Conservation (phyloP, 2,113 vertebrate species). For the Suncus etruscus region DNA sequence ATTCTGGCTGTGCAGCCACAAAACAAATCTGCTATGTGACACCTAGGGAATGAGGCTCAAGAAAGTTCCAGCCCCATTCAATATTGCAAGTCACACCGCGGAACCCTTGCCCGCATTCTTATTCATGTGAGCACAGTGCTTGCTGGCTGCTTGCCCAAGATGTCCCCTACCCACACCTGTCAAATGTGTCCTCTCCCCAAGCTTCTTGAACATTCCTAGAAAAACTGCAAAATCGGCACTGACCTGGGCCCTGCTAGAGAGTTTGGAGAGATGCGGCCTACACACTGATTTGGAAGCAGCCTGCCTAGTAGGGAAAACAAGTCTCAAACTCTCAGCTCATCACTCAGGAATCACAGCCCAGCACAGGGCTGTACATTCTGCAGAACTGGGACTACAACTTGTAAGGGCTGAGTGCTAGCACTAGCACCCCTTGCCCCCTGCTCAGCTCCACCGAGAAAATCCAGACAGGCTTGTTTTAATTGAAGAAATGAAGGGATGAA, state of each 20-base stretch:
- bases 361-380: constrained; percentile 42
- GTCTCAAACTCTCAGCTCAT: constrained; percentile 47
- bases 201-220: constrained; percentile 57
- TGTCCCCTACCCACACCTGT: background rate
- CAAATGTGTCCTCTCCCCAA: constrained; percentile 27
- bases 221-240: constrained; percentile 77
- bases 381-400: constrained; percentile 57
- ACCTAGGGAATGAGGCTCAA: constrained; percentile 52
- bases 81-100: constrained; percentile 63
- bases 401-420: constrained; percentile 55
- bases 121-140: constrained; percentile 50
- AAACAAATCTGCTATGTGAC: constrained; percentile 50
- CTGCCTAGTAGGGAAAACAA: constrained; percentile 35
- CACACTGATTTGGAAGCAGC: constrained; percentile 64
- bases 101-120: constrained; percentile 40
- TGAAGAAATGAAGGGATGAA: constrained; percentile 45
- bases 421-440: constrained; percentile 47
- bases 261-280: constrained; percentile 45
- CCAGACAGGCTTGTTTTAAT: constrained; percentile 62
- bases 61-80: constrained; percentile 38
- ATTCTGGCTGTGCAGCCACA: constrained; percentile 28
- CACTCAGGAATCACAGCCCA: constrained; percentile 61
- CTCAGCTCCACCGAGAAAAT: constrained; percentile 62
- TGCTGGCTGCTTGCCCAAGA: constrained; percentile 58
- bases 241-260: constrained; percentile 49